phyloP scores from a whole-genome alignment of 2,888 invertebrate species.

The Agrotis exclamationis region DNA sequence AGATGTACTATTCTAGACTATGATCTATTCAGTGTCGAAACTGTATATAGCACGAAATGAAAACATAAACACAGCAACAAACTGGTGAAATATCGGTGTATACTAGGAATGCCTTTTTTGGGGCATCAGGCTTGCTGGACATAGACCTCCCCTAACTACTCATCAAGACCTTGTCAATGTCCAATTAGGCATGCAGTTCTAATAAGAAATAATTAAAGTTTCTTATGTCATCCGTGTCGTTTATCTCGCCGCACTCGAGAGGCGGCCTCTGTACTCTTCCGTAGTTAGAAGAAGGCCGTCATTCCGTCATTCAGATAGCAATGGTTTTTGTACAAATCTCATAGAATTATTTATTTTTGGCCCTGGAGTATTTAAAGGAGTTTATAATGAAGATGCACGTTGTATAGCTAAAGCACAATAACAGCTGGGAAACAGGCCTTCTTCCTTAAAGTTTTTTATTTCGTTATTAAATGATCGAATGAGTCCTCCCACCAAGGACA shows the following conservation, averaged over 20 bases:
- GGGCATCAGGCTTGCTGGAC: neutral
- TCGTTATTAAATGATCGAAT: no score
- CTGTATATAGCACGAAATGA: no score
- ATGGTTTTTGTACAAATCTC: slow-evolving; percentile 32
- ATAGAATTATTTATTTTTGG: slow-evolving; percentile 8
- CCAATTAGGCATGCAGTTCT: neutral
- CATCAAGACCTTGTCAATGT: slow-evolving; percentile 7
- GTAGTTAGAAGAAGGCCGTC: slow-evolving; percentile 39
- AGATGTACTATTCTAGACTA: no score
- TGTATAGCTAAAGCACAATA: no score
- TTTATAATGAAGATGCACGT: neutral
- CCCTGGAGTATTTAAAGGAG: slow-evolving; percentile 12
- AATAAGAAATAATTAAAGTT: slow-evolving; percentile 3
- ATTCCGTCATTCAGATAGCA: slow-evolving; percentile 17
- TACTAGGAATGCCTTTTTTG: no score
- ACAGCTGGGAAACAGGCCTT: no score
- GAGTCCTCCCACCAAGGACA: no score
- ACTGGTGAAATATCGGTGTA: no score
- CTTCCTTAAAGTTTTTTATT: no score
- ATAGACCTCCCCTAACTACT: neutral
- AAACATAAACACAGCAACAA: no score
- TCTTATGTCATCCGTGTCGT: slow-evolving; percentile 36
- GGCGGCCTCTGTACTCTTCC: slow-evolving; percentile 58
- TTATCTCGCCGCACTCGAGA: slow-evolving; percentile 62
- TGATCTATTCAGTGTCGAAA: no score